These are phyloP conservation scores for Gastrophysa polygoni DNA, from an alignment of 2,888 invertebrate species.

Conservation along the genomic window DNA sequence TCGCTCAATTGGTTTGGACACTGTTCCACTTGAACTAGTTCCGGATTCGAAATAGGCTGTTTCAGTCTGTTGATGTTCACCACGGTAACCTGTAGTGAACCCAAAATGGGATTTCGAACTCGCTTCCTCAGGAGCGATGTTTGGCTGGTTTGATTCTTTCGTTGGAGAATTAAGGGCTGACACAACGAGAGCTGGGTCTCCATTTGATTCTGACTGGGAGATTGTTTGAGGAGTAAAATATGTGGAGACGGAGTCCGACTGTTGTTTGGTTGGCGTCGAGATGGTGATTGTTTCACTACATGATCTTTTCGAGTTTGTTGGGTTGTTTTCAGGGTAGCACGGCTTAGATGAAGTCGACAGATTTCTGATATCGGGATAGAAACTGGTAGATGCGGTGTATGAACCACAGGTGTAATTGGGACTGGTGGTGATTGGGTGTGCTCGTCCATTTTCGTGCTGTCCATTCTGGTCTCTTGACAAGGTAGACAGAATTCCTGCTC, in stretches of 20 bases:
- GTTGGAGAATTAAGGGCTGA: neutral
- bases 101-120: conserved; percentile 9
- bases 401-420: neutral
- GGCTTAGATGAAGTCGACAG: neutral
- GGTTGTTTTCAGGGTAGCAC: neutral
- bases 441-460: conserved; percentile 13
- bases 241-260: neutral
- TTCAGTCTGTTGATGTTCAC: conserved; percentile 20
- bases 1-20: conserved; percentile 1
- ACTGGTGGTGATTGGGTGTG: conserved; percentile 5
- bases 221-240: neutral
- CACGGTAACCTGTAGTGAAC: conserved; percentile 12
- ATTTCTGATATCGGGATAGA: neutral
- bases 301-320: neutral
- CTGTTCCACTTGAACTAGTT: neutral
- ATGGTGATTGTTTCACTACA: neutral
- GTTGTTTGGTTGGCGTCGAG: neutral
- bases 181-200: neutral
- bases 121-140: neutral
- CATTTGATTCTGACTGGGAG: neutral
- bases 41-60: conserved; percentile 6
- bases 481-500: conserved; percentile 23
- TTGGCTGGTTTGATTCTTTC: conserved; percentile 3
- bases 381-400: neutral
- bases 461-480: conserved; percentile 15